Percentiles rank a stretch among this genome's conserved stretches.
Evolutionary conservation across 1,140 invertebrate genomes (phyloP).

Genomic region (Bradysia coprophila): DNA sequence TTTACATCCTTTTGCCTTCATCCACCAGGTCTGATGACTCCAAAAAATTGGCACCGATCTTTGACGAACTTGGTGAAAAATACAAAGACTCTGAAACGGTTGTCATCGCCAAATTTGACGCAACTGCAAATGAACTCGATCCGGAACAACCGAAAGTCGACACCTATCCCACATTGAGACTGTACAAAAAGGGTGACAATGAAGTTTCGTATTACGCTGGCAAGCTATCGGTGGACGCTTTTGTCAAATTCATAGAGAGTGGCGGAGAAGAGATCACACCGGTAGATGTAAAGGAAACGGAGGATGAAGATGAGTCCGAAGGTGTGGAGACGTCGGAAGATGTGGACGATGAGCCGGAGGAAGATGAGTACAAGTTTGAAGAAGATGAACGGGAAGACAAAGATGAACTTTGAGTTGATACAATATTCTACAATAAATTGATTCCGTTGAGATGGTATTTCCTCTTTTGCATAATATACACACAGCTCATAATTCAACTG

Average conservation of each 20-base stretch:
- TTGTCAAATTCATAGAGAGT: constrained; percentile 78
- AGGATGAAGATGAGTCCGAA: too few species aligned
- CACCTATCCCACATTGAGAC: constrained; percentile 92
- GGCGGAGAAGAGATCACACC: not conserved
- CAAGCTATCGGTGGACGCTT: constrained; percentile 82
- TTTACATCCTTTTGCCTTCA: not conserved
- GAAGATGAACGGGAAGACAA: too few species aligned
- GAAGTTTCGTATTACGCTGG: constrained; percentile 90
- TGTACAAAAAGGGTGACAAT: constrained; percentile 85
- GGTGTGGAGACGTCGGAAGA: too few species aligned
- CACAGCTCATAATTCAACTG: too few species aligned
- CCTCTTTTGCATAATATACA: too few species aligned
- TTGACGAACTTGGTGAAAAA: constrained; percentile 60
- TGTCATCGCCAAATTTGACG: constrained; percentile 96
- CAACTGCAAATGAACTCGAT: constrained; percentile 94
- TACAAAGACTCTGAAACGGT: constrained; percentile 69
- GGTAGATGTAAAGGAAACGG: too few species aligned
- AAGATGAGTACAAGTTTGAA: too few species aligned
- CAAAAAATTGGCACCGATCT: constrained; percentile 91
- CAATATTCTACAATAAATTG: too few species aligned
- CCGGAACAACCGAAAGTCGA: constrained; percentile 85
- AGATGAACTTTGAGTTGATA: too few species aligned
- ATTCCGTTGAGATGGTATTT: too few species aligned
- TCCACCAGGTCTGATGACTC: constrained; percentile 78
- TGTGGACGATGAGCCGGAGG: too few species aligned